Percentiles rank a stretch among this genome's conserved stretches.
Evolutionary conservation across 2,113 vertebrate species (phyloP).

Genomic region (Mus musculus): GRCm39 chr1:129134501-129135000

Average conservation of each 20-base stretch:
- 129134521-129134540: too few species aligned
- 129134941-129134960: not conserved
- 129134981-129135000: not conserved
- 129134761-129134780: not conserved
- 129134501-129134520: not conserved
- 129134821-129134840: not conserved
- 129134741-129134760: not conserved
- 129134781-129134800: not conserved
- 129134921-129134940: not conserved
- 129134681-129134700: not conserved
- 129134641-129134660: not conserved
- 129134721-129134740: not conserved
- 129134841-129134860: not conserved
- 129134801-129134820: not conserved
- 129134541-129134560: not conserved
- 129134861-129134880: not conserved
- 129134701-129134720: not conserved
- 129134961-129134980: not conserved
- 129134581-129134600: not conserved
- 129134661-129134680: not conserved
- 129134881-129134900: not conserved
- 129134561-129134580: not conserved
- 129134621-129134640: not conserved
- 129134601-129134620: not conserved
- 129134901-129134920: not conserved